These are phyloP conservation scores for Brachionus koreanus DNA, from an alignment of 1,140 invertebrate genomes.

Conservation along the genomic window DNA sequence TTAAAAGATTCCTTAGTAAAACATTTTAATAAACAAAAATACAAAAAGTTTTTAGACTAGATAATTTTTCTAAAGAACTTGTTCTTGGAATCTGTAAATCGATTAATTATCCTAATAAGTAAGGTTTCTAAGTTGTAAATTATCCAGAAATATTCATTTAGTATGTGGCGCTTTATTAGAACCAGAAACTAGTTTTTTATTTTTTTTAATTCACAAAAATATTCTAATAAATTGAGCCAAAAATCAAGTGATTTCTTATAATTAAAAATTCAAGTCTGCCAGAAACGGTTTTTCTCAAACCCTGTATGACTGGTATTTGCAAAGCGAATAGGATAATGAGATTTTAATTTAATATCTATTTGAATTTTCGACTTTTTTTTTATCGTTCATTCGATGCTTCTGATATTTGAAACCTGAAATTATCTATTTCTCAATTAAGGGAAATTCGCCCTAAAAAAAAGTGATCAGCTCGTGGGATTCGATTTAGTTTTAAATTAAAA, in stretches of 20 bases:
- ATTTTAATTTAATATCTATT: constrained; percentile 27
- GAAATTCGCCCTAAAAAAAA: not conserved
- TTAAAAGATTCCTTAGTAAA: no score
- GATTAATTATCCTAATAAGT: not conserved
- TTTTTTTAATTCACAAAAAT: not conserved
- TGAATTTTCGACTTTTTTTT: not conserved
- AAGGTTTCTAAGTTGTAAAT: not conserved
- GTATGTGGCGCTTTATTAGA: not conserved
- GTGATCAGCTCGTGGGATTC: not conserved
- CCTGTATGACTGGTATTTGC: constrained; percentile 5
- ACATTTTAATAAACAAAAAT: not conserved
- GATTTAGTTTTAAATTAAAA: not conserved
- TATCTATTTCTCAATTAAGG: not conserved
- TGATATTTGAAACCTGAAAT: constrained; percentile 20
- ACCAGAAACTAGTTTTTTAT: not conserved
- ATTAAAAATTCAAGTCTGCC: not conserved
- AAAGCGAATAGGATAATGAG: constrained; percentile 1
- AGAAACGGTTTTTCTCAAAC: not conserved
- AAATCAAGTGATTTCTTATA: constrained; percentile 26
- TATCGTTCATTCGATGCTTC: not conserved
- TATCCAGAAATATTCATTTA: not conserved
- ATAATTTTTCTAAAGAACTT: not conserved
- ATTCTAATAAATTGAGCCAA: not conserved
- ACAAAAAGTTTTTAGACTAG: not conserved
- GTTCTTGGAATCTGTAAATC: constrained; percentile 6